These are phyloP conservation scores for Agriotes lineatus DNA, from an alignment of 2,888 invertebrate genomes.

Conservation along the genomic window DNA sequence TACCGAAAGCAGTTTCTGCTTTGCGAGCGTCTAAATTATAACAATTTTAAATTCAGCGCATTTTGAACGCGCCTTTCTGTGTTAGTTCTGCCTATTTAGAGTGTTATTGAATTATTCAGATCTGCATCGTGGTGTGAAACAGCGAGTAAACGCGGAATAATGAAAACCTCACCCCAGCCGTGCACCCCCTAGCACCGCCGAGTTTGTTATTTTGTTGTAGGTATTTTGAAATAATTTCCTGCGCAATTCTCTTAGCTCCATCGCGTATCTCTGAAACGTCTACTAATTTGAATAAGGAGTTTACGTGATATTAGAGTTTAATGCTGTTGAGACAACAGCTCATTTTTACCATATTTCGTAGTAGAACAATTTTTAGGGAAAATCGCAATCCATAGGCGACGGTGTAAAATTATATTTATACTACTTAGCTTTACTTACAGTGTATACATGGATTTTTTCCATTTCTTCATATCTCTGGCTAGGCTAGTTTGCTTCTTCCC, in stretches of 20 bases:
- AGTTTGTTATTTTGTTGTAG: constrained; percentile 43
- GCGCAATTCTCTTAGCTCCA: constrained; percentile 14
- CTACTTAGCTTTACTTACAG: too few species aligned
- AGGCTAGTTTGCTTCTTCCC: too few species aligned
- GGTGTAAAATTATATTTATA: too few species aligned
- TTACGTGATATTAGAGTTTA: too few species aligned
- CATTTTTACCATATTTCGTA: too few species aligned
- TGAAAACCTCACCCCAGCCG: constrained; percentile 59
- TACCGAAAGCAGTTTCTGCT: constrained; percentile 40
- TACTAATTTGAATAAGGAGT: too few species aligned
- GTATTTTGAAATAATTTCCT: constrained; percentile 39
- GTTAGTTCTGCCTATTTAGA: constrained; percentile 61
- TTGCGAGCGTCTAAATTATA: constrained; percentile 40
- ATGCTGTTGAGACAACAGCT: too few species aligned
- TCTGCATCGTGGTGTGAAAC: constrained; percentile 62
- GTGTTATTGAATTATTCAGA: constrained; percentile 64
- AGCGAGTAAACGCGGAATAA: constrained; percentile 61
- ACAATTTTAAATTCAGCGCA: constrained; percentile 42
- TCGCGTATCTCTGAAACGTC: not conserved
- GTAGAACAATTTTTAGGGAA: too few species aligned
- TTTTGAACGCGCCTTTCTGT: constrained; percentile 57
- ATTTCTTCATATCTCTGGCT: too few species aligned
- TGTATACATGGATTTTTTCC: too few species aligned
- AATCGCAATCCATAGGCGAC: too few species aligned
- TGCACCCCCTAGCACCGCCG: constrained; percentile 47